These are phyloP conservation scores for Orbicella faveolata DNA, from an alignment of 64 coral and sea anemone genomes.

Conservation along the genomic window DNA sequence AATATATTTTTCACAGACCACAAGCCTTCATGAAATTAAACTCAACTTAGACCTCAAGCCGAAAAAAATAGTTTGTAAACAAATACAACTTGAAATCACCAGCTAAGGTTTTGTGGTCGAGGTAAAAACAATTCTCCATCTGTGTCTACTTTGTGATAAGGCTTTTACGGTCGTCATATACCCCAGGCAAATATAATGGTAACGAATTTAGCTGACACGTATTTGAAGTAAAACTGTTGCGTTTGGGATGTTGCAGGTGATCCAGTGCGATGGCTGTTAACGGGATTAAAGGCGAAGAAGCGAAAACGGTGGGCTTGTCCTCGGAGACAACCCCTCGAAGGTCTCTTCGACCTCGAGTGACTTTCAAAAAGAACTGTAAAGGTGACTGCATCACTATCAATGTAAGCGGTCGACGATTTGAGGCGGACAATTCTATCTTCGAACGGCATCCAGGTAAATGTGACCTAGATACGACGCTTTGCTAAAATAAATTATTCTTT, in stretches of 20 bases:
- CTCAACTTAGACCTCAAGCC: conserved; percentile 15
- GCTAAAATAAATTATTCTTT: background rate
- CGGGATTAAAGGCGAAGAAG: background rate
- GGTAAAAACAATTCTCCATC: background rate
- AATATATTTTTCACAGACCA: conserved; percentile 33
- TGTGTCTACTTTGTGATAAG: background rate
- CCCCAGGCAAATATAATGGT: background rate
- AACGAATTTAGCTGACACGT: background rate
- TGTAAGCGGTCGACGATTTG: conserved; percentile 53
- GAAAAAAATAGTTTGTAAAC: background rate
- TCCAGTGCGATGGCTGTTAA: background rate
- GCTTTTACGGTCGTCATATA: background rate
- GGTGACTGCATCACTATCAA: conserved; percentile 49
- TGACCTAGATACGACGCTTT: background rate
- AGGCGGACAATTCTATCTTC: conserved; percentile 49
- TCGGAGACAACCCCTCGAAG: background rate
- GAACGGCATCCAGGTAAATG: conserved; percentile 46
- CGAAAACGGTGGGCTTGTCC: background rate
- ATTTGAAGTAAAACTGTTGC: background rate
- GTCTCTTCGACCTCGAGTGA: background rate
- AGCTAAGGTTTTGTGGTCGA: background rate
- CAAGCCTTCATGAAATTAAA: conserved; percentile 19
- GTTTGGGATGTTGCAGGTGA: background rate
- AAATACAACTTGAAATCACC: background rate
- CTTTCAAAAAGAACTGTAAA: conserved; percentile 14